A percentile compares a stretch with the other conserved stretches of the same genome.
Evolutionary conservation across 2,797 vertebrate genomes (phyloP).

Genomic region (Gastrophryne carolinensis): DNA sequence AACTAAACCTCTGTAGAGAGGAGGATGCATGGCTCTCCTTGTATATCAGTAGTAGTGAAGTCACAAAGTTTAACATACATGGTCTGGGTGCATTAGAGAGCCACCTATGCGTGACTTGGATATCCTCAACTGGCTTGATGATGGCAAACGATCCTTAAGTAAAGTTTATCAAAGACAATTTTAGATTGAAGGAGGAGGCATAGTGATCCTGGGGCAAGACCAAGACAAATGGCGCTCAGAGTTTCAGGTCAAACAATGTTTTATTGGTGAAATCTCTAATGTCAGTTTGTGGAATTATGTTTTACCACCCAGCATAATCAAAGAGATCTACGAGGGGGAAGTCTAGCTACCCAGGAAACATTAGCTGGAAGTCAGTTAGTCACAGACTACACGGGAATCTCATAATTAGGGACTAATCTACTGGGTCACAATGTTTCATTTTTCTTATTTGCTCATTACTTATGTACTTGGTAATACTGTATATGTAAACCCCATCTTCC

Average conservation of each 20-base stretch:
- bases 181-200: too few relatives aligned
- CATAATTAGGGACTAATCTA: too few relatives aligned
- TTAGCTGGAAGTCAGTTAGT: too few relatives aligned
- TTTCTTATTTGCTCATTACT: too few relatives aligned
- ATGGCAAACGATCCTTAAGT: slow-evolving; percentile 52
- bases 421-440: too few relatives aligned
- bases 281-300: slow-evolving; percentile 74
- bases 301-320: slow-evolving; percentile 50
- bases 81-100: slow-evolving; percentile 57
- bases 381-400: slow-evolving; percentile 2
- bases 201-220: slow-evolving; percentile 74
- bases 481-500: too few relatives aligned
- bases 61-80: background rate
- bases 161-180: too few relatives aligned
- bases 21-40: background rate
- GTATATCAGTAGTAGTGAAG: background rate
- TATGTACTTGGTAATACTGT: too few relatives aligned
- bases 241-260: slow-evolving; percentile 67
- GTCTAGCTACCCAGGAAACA: background rate
- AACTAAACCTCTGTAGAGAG: background rate
- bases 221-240: slow-evolving; percentile 67
- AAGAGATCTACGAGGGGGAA: background rate
- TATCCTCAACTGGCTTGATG: slow-evolving; percentile 56
- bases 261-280: slow-evolving; percentile 71
- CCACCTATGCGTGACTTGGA: slow-evolving; percentile 66